Percentiles rank a stretch among this genome's conserved stretches.
Conservation (phyloP, 2,888 invertebrate species). For the Chrysomela aeneicollis region DNA sequence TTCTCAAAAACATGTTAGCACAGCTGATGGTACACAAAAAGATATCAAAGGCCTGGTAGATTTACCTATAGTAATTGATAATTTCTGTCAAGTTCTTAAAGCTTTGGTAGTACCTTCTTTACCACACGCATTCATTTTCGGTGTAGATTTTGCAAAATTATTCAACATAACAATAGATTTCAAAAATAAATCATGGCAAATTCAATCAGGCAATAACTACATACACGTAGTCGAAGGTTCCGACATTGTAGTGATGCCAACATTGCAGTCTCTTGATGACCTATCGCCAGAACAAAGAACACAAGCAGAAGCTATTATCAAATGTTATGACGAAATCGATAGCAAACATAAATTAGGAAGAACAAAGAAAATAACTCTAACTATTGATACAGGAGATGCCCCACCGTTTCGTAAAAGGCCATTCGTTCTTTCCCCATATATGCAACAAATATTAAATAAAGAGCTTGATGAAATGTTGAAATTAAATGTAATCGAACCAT, state of each 20-base stretch:
- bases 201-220: neutral
- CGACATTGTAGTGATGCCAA: neutral
- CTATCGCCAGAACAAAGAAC: neutral
- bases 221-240: neutral
- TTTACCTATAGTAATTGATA: constrained; percentile 11
- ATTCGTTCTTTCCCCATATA: constrained; percentile 28
- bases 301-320: constrained; percentile 14
- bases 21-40: constrained; percentile 19
- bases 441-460: constrained; percentile 26
- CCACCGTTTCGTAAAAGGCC: constrained; percentile 23
- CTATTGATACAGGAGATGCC: constrained; percentile 26
- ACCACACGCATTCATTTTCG: constrained; percentile 19
- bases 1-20: constrained; percentile 10
- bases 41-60: neutral
- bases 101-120: constrained; percentile 22
- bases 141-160: constrained; percentile 9
- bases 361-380: constrained; percentile 23
- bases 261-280: neutral
- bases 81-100: neutral
- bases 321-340: constrained; percentile 22
- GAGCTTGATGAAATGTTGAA: constrained; percentile 33
- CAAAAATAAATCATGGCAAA: constrained; percentile 17
- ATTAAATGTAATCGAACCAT: constrained; percentile 25
- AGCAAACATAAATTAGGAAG: constrained; percentile 23
- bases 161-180: constrained; percentile 4